phyloP scores from a whole-genome alignment of 2,113 vertebrate genomes.

The Engraulis encrasicolus region DNA sequence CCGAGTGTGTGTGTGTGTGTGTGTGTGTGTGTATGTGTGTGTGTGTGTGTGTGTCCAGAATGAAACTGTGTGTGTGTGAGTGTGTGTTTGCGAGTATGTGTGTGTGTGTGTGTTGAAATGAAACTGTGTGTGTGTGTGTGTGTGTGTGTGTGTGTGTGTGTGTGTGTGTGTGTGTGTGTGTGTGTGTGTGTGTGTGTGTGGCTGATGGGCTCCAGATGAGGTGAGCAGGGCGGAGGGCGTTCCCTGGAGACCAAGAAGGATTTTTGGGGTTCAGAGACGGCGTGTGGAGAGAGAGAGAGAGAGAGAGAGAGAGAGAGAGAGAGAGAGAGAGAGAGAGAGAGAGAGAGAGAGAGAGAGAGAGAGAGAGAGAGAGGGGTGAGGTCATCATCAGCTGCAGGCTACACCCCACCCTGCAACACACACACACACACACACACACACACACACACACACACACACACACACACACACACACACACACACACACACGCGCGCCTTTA shows the following conservation, averaged over 20 bases:
- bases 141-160: not conserved
- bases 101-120: not conserved
- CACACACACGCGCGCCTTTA: too few species aligned
- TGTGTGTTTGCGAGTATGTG: not conserved
- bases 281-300: too few species aligned
- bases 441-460: too few species aligned
- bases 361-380: not conserved
- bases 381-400: conserved; percentile 17
- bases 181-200: not conserved
- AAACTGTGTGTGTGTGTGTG: not conserved
- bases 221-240: not conserved
- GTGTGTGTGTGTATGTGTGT: not conserved
- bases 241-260: not conserved
- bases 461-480: too few species aligned
- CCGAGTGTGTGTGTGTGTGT: not conserved
- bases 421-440: too few species aligned
- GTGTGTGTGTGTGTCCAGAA: not conserved
- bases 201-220: not conserved
- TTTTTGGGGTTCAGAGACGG: not conserved
- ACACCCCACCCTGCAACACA: not conserved
- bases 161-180: not conserved
- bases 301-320: too few species aligned
- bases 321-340: too few species aligned
- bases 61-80: not conserved
- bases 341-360: too few species aligned